Base-by-base conservation (phyloP, 2,888 invertebrate genomes). In the Drosophila buzzatii region DNA sequence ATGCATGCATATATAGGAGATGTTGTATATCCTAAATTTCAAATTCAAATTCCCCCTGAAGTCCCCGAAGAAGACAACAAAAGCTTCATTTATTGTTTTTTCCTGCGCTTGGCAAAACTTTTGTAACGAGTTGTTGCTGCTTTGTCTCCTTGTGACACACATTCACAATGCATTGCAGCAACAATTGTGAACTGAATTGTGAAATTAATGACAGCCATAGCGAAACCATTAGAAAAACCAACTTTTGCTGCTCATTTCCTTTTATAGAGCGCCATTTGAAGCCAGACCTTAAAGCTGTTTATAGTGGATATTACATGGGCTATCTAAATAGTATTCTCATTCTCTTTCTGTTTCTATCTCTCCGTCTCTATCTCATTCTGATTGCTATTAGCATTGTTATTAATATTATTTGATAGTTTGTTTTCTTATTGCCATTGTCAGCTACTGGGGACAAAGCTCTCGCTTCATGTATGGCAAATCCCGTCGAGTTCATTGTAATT, bases 111-210 rank as follows among this genome's bases (percentile, higher is more conserved):
- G 7, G 8, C 45, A 47, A 65, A 59, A 59, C 49, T 55, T 57
- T 60, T 56, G 45, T 53, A 44, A 41, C 45, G 23, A 41, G 45
- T 53, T 31, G 39, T 52, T 33, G 37, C 39, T 47, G 18, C 10
- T 2, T 23, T 52, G 51, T 51, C 39, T 56, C 35, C 51, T 42
- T 44, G 44, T 57, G 70, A 49, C 64, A 57, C 44, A 44, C 41
- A 52, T 65, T 51, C 59, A 63, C 62, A 73, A 57, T 74, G 60
- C 63, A 64, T 12, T 27, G 35, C 33, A 37, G 51, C 56, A 57
- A 55, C 42, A 70, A 70, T 62, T 66, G 62, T 66, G 70, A 73
- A 62, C 62, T 72, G 60, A 65, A 64, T 45, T 73, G 49, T 60
- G 52, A 47, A 69, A 44, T 59, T 53, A 63, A 56, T 63, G 63